Evolutionary conservation across 2,113 vertebrate genomes (phyloP), one percentile per base, ranked within the genome.

Genomic region (Potamarius usumacintae): DNA sequence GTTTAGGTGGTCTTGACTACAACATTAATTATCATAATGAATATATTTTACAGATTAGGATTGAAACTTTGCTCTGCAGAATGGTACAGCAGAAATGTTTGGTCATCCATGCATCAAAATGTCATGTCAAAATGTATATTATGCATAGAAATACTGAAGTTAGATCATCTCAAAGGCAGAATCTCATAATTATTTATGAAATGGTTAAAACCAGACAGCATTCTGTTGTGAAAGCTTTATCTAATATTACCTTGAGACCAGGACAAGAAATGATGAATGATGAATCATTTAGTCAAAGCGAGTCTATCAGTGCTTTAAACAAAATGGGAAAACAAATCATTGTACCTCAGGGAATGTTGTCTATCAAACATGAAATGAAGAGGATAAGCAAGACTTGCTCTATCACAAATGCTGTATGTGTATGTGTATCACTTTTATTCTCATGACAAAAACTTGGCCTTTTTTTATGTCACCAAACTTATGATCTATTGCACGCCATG

Each of bases 381-480:
- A 71, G 9, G 63, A 77, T 65, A 55, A 5, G 20, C 58, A 65
- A 48, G 58, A 67, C 12, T 20, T 15, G 58, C 8, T 72, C 6
- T 34, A n/a, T 83, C 63, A 7, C 57, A 62, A 22, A 62, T 74
- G 2, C 27, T 11, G 17, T 58, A 25, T 78, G 72, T 78, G 22
- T 86, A 53, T 22, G 63, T 80, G 58, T 80, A 25, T 20, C 30
- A 58, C 52, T 69, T 78, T 63, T 67, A 78, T 67, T 74, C 60
- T 48, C 74, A 63, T 87, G 86, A 72, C 71, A 76, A 62, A 58
- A 77, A 42, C 60, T 57, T 27, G 81, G 55, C n/a, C 34, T 77
- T 50, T 15, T 62, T 69, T 85, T 80, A 72, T 62, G 69, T 79
- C 62, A 79, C 25, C 42, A 88, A 78, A 88, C 50, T 69, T 81